A percentile compares a stretch with the other conserved stretches of the same genome.
Conservation (phyloP, 1,140 invertebrate genomes). For the Scaptomyza hsui region DNA sequence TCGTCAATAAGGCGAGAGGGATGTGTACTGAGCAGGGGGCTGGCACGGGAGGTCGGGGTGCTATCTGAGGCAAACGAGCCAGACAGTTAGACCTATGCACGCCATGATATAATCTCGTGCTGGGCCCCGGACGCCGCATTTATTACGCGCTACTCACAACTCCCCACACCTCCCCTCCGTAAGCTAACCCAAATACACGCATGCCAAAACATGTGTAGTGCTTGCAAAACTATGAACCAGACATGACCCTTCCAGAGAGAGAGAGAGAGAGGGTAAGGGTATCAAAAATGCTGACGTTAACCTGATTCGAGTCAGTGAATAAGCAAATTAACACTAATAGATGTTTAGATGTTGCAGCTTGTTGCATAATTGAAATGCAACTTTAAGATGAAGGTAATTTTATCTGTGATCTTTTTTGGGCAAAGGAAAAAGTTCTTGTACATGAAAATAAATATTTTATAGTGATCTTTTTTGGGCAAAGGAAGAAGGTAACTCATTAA, state of each 20-base stretch:
- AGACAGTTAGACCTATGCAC: slow-evolving; percentile 67
- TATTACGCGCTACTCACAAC: slow-evolving; percentile 62
- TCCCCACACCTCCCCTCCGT: neutral
- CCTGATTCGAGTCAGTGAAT: slow-evolving; percentile 1
- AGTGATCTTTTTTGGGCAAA: no score
- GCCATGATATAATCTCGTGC: slow-evolving; percentile 74
- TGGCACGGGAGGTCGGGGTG: neutral
- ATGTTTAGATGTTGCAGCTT: neutral
- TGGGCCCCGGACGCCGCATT: slow-evolving; percentile 49
- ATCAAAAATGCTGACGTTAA: slow-evolving; percentile 1
- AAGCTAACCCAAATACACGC: slow-evolving; percentile 3
- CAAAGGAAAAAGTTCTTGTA: no score
- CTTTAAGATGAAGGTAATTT: neutral
- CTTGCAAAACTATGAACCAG: slow-evolving; percentile 19
- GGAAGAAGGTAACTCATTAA: no score
- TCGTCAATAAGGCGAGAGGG: slow-evolving; percentile 74
- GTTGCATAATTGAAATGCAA: neutral
- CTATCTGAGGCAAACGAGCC: slow-evolving; percentile 31
- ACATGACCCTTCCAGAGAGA: neutral
- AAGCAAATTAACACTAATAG: slow-evolving; percentile 21
- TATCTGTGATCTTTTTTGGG: no score
- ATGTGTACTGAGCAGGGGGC: slow-evolving; percentile 12
- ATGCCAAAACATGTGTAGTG: slow-evolving; percentile 39
- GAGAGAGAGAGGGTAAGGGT: neutral
- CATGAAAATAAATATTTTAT: no score